A percentile compares a stretch with the other conserved stretches of the same genome.
These are phyloP conservation scores for Petromus typicus DNA, from an alignment of 2,113 vertebrate genomes.

Conservation along the genomic window DNA sequence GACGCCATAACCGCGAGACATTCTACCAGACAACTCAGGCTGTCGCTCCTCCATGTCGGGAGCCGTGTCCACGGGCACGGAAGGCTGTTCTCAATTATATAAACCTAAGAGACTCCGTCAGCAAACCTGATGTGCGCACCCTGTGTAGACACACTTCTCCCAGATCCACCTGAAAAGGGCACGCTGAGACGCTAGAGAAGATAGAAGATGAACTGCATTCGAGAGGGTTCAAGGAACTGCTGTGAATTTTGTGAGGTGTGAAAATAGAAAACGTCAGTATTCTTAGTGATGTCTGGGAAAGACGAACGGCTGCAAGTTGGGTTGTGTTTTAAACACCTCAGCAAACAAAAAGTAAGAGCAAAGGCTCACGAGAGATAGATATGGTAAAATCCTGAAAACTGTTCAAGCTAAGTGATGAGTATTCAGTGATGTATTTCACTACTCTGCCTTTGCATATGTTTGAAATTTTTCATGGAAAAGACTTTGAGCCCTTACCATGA, in stretches of 20 bases:
- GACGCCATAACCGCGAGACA: background rate
- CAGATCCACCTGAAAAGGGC: background rate
- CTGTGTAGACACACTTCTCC: background rate
- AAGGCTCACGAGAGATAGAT: background rate
- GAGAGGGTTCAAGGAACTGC: accelerated
- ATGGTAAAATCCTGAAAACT: background rate
- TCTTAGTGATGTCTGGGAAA: background rate
- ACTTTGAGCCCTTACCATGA: background rate
- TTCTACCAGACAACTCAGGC: background rate
- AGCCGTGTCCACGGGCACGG: background rate
- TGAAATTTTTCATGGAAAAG: constrained; percentile 17
- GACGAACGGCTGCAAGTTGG: background rate
- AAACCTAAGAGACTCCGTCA: background rate
- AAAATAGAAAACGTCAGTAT: background rate
- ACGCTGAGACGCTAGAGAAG: background rate
- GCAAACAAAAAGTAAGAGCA: background rate
- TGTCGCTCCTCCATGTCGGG: background rate
- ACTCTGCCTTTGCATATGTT: background rate
- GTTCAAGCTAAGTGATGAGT: background rate
- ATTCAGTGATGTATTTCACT: background rate
- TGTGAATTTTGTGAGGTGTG: background rate
- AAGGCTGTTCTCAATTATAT: background rate
- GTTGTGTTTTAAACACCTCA: background rate
- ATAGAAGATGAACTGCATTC: background rate
- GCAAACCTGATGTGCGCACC: background rate